Percentiles rank a stretch among this genome's conserved stretches.
Evolutionary conservation across 2,113 vertebrate species (phyloP).

Genomic region (Gymnocephalus cernua): DNA sequence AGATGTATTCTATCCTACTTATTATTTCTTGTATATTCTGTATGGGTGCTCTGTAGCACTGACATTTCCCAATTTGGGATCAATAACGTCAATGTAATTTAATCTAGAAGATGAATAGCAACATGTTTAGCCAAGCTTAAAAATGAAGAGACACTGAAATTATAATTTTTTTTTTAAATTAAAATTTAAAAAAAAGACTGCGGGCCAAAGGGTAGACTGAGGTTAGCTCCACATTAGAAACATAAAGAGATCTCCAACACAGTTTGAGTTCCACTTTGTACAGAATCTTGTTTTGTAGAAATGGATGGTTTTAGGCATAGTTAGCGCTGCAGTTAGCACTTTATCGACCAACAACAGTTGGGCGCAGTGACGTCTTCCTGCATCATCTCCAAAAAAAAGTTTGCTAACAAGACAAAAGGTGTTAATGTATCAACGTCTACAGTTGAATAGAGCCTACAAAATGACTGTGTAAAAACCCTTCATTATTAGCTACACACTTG

Average conservation of each 20-base stretch:
- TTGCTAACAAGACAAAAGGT: not conserved
- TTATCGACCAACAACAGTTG: not conserved
- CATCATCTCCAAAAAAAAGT: not conserved
- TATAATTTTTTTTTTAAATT: too few relatives aligned
- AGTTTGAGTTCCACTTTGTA: not conserved
- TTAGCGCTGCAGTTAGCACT: not conserved
- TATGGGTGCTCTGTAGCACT: too few relatives aligned
- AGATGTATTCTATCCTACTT: not conserved
- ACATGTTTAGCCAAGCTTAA: not conserved
- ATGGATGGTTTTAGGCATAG: not conserved
- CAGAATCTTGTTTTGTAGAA: not conserved
- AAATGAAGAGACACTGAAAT: not conserved
- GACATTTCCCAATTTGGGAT: too few relatives aligned
- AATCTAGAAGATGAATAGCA: not conserved
- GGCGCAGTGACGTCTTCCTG: not conserved
- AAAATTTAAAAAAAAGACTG: not conserved
- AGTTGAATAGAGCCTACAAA: not conserved
- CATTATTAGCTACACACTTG: not conserved
- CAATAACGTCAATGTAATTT: too few relatives aligned
- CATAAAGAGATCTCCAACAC: not conserved
- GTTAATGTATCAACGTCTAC: not conserved
- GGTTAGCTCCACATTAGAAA: not conserved
- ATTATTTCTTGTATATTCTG: too few relatives aligned
- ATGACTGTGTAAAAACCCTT: too few relatives aligned
- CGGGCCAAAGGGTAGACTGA: not conserved